Evolutionary conservation across 2,797 vertebrate genomes (phyloP).

Genomic region (Clarias fuscus): DNA sequence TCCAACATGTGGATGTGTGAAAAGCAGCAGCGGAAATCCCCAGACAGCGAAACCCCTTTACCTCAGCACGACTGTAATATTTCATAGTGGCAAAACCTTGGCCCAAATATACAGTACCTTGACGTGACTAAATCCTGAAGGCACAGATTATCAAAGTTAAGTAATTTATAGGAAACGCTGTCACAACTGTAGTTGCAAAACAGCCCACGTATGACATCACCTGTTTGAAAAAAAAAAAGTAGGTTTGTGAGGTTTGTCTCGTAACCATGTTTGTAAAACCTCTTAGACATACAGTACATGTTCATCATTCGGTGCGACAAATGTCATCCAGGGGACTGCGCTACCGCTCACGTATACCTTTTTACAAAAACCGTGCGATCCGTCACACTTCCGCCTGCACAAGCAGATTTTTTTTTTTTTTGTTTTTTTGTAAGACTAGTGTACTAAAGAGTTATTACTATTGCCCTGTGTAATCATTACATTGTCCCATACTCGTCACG

Average conservation of each 20-base stretch:
- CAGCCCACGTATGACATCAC: conserved; percentile 23
- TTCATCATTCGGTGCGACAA: not conserved
- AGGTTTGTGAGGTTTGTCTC: not conserved
- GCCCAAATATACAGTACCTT: not conserved
- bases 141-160: conserved; percentile 41
- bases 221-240: conserved; percentile 5
- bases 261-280: not conserved
- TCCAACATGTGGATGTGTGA: not conserved
- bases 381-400: too few relatives aligned
- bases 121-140: conserved; percentile 25
- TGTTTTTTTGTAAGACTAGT: not conserved
- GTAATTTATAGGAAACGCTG: conserved; percentile 40
- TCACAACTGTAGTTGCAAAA: conserved; percentile 32
- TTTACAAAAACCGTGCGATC: too few relatives aligned
- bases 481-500: not conserved
- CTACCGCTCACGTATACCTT: too few relatives aligned
- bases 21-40: conserved; percentile 20
- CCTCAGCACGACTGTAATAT: conserved; percentile 5
- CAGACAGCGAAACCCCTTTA: not conserved
- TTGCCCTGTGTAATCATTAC: not conserved
- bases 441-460: not conserved
- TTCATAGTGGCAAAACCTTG: conserved; percentile 33
- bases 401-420: not conserved
- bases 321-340: not conserved
- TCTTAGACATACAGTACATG: not conserved